Evolutionary conservation across 2,797 vertebrate genomes (phyloP), one percentile per base, ranked within the genome.

Genomic region (Thalassophryne amazonica): DNA sequence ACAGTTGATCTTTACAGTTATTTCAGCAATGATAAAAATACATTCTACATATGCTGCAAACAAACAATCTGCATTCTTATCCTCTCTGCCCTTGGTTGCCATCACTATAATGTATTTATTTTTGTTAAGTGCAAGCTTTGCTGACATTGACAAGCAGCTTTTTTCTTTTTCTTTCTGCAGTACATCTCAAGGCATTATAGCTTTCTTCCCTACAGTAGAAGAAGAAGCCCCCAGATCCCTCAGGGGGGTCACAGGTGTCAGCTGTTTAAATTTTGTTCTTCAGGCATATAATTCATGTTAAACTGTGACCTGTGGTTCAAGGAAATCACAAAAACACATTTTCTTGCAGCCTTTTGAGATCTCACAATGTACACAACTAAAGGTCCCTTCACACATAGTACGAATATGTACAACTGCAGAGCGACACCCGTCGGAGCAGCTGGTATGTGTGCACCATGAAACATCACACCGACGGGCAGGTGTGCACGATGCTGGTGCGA

Each of bases 221-320:
- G 15, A 29, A 11, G 19, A 55, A 12, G 25, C 13, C 17, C 12
- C 11, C 3, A 18, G 40, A 61, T 61, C 48, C 38, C 41, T 16
- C 35, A 25, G 52, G 47, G 37, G 55, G 63, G 60, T 45, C 63
- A 29, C 17, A 21, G 53, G 52, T 51, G 54, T 52, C 57, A 43
- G 55, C 54, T 23, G 33, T 43, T 49, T 29, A 20, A 45, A 56
- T 75, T 56, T 60, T 53, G 76, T 67, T 72, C 67, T 41, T 34
- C 46, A 27, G 11, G 39, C 52, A 49, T 21, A 30, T 52, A 20
- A 53, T 46, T 53, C 46, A 37, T 42, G 60, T 77, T 60, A 67
- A 84, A 64, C 47, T 62, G 52, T 69, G 60, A 75, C 74, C 67
- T 49, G 17, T 7, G 19, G 68, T 72, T 73, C 60, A 80, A 30